A percentile compares a stretch with the other conserved stretches of the same genome.
Conservation (phyloP, 1,140 invertebrate species). For the Oryzaephilus surinamensis region DNA sequence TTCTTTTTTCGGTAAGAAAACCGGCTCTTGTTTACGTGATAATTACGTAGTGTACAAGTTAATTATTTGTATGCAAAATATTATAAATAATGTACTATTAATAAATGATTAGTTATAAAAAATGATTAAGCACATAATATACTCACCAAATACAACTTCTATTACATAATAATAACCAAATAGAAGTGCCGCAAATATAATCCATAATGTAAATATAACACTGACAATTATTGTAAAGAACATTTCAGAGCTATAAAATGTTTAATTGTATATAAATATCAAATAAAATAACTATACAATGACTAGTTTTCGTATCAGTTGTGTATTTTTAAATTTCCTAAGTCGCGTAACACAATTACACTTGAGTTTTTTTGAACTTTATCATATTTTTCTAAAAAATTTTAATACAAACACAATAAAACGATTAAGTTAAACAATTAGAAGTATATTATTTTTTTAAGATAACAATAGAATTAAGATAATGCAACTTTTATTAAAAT, state of each 20-base stretch:
- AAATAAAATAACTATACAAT: constrained; percentile 1
- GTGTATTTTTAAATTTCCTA: not conserved
- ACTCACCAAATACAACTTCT: constrained; percentile 47
- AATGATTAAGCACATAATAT: not conserved
- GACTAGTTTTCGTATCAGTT: not conserved
- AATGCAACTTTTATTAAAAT: no score
- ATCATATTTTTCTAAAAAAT: no score
- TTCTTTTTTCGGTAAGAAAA: no score
- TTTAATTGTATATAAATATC: not conserved
- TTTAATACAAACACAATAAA: no score
- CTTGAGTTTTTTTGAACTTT: no score
- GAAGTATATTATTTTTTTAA: no score
- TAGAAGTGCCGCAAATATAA: constrained; percentile 43
- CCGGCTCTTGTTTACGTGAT: no score
- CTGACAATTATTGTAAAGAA: constrained; percentile 40
- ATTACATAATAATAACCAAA: constrained; percentile 43
- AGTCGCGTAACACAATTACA: not conserved
- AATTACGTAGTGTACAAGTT: no score
- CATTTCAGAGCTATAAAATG: no score
- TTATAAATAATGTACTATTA: not conserved
- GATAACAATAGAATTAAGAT: no score
- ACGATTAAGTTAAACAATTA: no score
- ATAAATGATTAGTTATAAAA: not conserved
- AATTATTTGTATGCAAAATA: not conserved
- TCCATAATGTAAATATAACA: constrained; percentile 42